Conservation (phyloP, 2,113 vertebrate genomes). For the Trematocara zebra region DNA sequence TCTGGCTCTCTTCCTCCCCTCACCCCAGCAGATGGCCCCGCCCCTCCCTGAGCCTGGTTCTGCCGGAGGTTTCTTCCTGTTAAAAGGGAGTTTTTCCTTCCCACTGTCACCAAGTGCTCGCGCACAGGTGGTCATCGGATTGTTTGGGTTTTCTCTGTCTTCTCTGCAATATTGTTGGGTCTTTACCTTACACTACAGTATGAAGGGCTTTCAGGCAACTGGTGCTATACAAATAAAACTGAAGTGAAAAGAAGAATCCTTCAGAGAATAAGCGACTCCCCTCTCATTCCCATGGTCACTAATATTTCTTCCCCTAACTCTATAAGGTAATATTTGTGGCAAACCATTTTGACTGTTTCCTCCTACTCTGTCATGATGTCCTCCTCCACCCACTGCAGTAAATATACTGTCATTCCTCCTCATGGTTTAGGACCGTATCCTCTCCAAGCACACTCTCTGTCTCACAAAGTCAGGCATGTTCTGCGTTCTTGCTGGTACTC, state of each 20-base stretch:
- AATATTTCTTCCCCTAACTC: neutral
- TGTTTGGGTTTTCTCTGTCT: neutral
- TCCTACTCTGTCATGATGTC: slow-evolving; percentile 23
- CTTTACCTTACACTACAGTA: neutral
- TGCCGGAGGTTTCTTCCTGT: fast-evolving
- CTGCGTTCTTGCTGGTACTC: neutral
- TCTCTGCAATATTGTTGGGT: neutral
- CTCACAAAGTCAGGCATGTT: neutral
- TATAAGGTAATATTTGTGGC: neutral
- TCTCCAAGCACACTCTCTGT: neutral
- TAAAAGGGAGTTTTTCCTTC: neutral
- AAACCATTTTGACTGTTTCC: neutral
- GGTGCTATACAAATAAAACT: neutral
- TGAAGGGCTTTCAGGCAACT: fast-evolving
- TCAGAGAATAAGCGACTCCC: neutral
- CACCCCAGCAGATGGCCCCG: neutral
- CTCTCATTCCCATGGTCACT: neutral
- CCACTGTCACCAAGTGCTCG: fast-evolving
- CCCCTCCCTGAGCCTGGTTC: neutral
- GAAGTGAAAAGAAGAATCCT: neutral
- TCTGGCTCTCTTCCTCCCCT: neutral
- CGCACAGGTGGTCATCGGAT: fast-evolving
- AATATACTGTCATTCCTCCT: neutral
- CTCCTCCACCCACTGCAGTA: slow-evolving; percentile 12
- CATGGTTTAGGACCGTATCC: neutral